Base-by-base conservation (phyloP, 2,888 invertebrate species). In the Agonum fuliginosum region DNA sequence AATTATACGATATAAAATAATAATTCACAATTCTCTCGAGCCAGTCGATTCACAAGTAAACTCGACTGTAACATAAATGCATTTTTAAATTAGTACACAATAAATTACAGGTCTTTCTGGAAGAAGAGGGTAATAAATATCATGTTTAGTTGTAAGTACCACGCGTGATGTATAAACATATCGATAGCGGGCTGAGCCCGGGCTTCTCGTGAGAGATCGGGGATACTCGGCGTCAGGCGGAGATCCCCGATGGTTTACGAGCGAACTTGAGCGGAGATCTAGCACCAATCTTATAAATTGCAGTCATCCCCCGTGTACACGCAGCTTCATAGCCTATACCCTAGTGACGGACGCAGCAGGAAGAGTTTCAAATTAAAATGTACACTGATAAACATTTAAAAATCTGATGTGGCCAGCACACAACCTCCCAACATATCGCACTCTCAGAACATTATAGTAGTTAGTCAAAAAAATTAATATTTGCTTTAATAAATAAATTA, bases 271-370 rank as follows among this genome's bases (percentile, higher is more conserved):
- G 27, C 48, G 51, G 51, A 71, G 71, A 71, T 71, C 71, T 71
- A 71, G 71, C 71, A 71, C 71, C 71, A 71, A 71, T 71, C 71
- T 71, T 71, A 51, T 71, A 71, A 71, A 71, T 71, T 71, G 51
- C 71, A 48, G 51, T 48, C 48, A 27, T 51, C 41, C 51, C 71
- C 46, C 17, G 43, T 46, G 70, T 41, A 17, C n/a, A n/a, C 10
- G 70, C 70, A 20, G 20, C 41, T 67, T 67, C 41, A 41, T 67
- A 67, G 41, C 41, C 67, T 67, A 41, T 67, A 67, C 67, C 41
- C 67, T 14, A 20, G n/a, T 41, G 67, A 41, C 27, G 51, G 27
- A 46, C 71, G 10, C 51, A 46, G 34, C 58, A 30, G 58, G 14
- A 12, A n/a, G n/a, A n/a, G n/a, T n/a, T n/a, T n/a, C n/a, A n/a